Percentiles rank a stretch among this genome's conserved stretches.
Evolutionary conservation across 92 coral and sea anemone species (phyloP).

Genomic region (Nematostella vectensis): DNA sequence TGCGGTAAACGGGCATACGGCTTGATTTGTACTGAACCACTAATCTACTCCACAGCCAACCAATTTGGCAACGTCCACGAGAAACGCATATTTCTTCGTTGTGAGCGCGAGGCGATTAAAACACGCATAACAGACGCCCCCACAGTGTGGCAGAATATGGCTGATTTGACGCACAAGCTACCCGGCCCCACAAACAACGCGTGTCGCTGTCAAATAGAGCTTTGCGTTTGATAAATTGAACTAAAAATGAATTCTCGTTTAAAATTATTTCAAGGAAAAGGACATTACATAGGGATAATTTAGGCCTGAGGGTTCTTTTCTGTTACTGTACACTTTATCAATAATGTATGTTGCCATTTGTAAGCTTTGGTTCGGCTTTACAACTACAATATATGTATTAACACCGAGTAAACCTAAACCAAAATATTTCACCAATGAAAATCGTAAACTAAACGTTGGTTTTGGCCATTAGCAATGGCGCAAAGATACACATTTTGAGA

Average conservation of each 20-base stretch:
- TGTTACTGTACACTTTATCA: constrained; percentile 1
- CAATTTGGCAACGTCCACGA: background rate
- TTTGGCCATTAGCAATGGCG: too few relatives aligned
- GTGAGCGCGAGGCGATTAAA: background rate
- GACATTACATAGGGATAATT: background rate
- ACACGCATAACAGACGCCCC: background rate
- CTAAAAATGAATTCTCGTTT: too few relatives aligned
- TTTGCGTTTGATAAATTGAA: too few relatives aligned
- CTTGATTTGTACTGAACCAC: constrained; percentile 1
- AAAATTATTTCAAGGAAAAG: background rate
- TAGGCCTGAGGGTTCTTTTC: background rate
- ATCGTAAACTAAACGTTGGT: too few relatives aligned
- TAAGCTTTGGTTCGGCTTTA: background rate
- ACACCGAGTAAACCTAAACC: too few relatives aligned
- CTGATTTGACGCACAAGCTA: too few relatives aligned
- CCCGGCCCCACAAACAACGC: too few relatives aligned
- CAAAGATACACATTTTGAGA: too few relatives aligned
- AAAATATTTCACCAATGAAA: too few relatives aligned
- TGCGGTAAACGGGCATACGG: constrained; percentile 1
- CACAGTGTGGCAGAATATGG: background rate
- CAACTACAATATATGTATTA: background rate
- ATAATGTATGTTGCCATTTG: constrained; percentile 1
- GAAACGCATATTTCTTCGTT: background rate
- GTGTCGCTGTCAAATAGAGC: too few relatives aligned
- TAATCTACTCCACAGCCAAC: background rate